Base-by-base conservation (phyloP, 2,888 invertebrate species). In the Nudaria mundana region DNA sequence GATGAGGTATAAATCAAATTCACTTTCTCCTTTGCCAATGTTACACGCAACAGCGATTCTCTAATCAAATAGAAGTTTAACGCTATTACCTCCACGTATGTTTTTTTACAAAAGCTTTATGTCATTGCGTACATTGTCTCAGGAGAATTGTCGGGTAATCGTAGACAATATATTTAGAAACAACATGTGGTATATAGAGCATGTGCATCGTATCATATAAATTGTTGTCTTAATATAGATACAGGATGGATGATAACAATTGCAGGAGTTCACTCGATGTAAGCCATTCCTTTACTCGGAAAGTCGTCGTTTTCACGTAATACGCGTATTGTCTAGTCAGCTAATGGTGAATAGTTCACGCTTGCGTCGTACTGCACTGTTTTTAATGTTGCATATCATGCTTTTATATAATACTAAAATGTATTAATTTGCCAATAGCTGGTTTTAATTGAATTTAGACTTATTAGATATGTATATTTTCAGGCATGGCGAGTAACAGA, bases 401-500 rank as follows among this genome's bases (percentile, higher is more conserved):
- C n/a, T n/a, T n/a, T n/a, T n/a, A n/a, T n/a, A n/a, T n/a, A n/a
- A n/a, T n/a, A n/a, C n/a, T n/a, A n/a, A n/a, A n/a, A n/a, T n/a
- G n/a, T n/a, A n/a, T n/a, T n/a, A n/a, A n/a, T n/a, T n/a, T n/a
- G n/a, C n/a, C n/a, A n/a, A n/a, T n/a, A n/a, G n/a, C n/a, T n/a
- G n/a, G n/a, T n/a, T n/a, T n/a, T n/a, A n/a, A n/a, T n/a, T n/a
- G n/a, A n/a, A n/a, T n/a, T n/a, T n/a, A n/a, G n/a, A 1, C 3
- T 7, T 3, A 24, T 32, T 30, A 18, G 30, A 11, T 37, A 89
- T 34, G 5, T 30, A 12, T 16, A 32, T 20, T 59, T 91, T 47
- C 86, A 91, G 91, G 73, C 82, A 50, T 91, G 91, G 91, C 77
- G 82, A 63, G 76, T 77, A 7, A 66, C 91, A 13, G 87, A 79